Base-by-base conservation (phyloP, 1,140 invertebrate species). In the Scaptomyza pallida region DNA sequence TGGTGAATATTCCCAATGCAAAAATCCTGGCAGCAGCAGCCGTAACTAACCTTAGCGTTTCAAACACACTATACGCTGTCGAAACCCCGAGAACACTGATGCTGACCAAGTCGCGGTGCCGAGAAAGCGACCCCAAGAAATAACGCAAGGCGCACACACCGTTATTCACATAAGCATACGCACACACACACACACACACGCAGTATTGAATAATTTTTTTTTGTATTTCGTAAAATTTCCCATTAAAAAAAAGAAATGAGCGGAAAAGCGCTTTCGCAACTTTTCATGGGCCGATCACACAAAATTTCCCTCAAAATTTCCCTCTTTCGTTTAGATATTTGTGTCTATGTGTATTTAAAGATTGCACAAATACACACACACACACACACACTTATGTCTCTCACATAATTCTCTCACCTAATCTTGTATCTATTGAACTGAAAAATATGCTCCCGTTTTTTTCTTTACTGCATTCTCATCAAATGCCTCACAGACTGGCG, bases 1-100 rank as follows among this genome's bases (percentile, higher is more conserved):
- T 13, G 5, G 15, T 26, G 17, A 43, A 43, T 52, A 60, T 68
- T 68, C 35, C 30, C 50, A 56, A 16, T 62, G 56, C 13, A 50
- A 56, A 79, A 86, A 86, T 86, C 82, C 82, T 86, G 82, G 74
- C 48, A 60, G 68, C 48, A 60, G 68, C 67, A 71, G 56, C 78
- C 75, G 89, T 54, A 75, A 91, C 91, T 77, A 90, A 91, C 91
- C 91, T 91, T 91, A 91, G 91, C 91, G 90, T 91, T 91, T 88
- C 89, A 91, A 91, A 89, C 89, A 91, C 90, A 91, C 91, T 91
- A 91, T 90, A 91, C 91, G 89, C 89, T 90, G 91, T 89, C 85
- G 90, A 91, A 91, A 91, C 90, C 90, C 90, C 91, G 91, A 91
- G 90, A 91, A 91, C 91, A 91, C 91, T 91, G 90, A 91, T 90